Percentiles rank a stretch among this genome's conserved stretches.
These are phyloP conservation scores for Caenorhabditis parvicauda DNA, from an alignment of 2,888 invertebrate genomes.

Conservation along the genomic window DNA sequence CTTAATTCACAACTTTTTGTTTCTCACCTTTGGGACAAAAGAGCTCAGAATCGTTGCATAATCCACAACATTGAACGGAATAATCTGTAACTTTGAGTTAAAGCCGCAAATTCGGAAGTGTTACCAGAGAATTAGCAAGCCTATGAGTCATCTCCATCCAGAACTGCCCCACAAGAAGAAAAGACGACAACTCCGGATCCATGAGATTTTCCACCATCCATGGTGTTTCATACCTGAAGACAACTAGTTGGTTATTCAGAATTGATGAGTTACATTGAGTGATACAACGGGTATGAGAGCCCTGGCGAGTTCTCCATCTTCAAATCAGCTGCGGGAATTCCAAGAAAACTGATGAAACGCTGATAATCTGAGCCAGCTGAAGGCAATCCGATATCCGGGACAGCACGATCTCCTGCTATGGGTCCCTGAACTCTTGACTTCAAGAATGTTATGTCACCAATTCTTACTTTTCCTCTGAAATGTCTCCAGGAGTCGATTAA, in stretches of 20 bases:
- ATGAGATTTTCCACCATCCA: conserved; percentile 34
- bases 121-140: conserved; percentile 30
- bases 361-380: conserved; percentile 36
- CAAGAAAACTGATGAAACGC: conserved; percentile 32
- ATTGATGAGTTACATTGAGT: conserved; percentile 25
- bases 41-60: conserved; percentile 17
- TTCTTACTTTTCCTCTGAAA: conserved; percentile 14
- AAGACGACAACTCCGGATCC: conserved; percentile 13
- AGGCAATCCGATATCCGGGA: conserved; percentile 36
- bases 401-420: conserved; percentile 22
- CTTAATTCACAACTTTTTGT: not conserved
- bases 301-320: conserved; percentile 29
- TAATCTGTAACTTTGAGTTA: conserved; percentile 10
- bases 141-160: conserved; percentile 25
- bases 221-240: conserved; percentile 20
- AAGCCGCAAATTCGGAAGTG: not conserved
- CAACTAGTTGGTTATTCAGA: not conserved
- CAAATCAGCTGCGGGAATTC: conserved; percentile 34
- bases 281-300: conserved; percentile 36
- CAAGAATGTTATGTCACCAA: not conserved
- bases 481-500: conserved; percentile 35
- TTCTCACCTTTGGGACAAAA: conserved; percentile 7
- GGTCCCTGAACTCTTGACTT: conserved; percentile 6
- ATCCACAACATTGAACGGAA: conserved; percentile 33
- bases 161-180: conserved; percentile 25